A percentile compares a stretch with the other conserved stretches of the same genome.
Evolutionary conservation across 2,797 vertebrate species (phyloP).

Genomic region (Aplochiton taeniatus): DNA sequence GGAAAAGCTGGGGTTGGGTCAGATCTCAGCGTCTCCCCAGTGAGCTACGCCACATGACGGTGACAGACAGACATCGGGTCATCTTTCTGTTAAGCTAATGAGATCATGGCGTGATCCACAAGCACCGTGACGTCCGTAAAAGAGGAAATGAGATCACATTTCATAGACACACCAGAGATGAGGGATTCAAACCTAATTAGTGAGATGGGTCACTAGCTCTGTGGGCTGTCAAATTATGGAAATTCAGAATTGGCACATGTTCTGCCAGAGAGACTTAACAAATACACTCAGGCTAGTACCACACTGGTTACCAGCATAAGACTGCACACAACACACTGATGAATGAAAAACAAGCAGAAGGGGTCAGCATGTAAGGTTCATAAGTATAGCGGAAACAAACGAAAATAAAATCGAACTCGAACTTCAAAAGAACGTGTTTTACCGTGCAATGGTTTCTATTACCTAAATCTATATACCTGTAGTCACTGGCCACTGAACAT

Average conservation of each 20-base stretch:
- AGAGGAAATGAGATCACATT: slow-evolving; percentile 7
- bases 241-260: neutral
- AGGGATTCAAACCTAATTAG: slow-evolving; percentile 24
- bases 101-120: slow-evolving; percentile 5
- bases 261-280: neutral
- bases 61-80: slow-evolving; percentile 4
- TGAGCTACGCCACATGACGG: neutral
- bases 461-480: too few species aligned
- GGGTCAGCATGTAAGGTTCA: too few species aligned
- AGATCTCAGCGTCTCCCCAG: neutral
- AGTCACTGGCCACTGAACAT: too few species aligned
- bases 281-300: too few species aligned
- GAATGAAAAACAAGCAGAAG: too few species aligned
- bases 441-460: too few species aligned
- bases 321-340: too few species aligned
- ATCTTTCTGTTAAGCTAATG: slow-evolving; percentile 7
- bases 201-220: slow-evolving; percentile 19
- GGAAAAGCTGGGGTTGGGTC: too few species aligned
- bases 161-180: slow-evolving; percentile 14
- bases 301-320: too few species aligned
- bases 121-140: slow-evolving; percentile 17
- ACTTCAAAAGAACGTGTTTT: too few species aligned
- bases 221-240: slow-evolving; percentile 8
- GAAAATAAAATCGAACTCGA: too few species aligned
- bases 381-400: too few species aligned